Conservation (phyloP, 2,113 vertebrate species). For the Maccullochella peelii region DNA sequence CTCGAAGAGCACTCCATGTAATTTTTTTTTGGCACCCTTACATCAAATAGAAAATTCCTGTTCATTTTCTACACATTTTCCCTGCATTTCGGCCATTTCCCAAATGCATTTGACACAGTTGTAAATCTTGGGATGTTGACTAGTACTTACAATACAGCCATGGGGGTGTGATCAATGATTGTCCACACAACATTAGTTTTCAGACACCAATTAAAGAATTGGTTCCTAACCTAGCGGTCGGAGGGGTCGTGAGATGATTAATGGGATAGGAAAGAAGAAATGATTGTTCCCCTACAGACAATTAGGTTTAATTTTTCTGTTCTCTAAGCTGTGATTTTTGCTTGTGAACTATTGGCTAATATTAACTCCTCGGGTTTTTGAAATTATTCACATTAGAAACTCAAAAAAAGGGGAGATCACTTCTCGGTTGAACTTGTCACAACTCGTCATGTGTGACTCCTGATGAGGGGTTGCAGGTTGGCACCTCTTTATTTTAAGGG, state of each 20-base stretch:
- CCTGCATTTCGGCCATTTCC: too few species aligned
- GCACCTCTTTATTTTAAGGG: neutral
- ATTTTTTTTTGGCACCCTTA: neutral
- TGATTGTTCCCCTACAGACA: neutral
- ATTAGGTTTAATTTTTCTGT: too few species aligned
- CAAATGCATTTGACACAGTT: neutral
- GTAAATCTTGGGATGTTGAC: neutral
- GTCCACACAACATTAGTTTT: too few species aligned
- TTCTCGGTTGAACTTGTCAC: neutral
- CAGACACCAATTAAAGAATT: too few species aligned
- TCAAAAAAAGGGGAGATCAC: neutral
- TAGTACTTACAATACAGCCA: too few species aligned
- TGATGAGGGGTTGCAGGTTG: neutral
- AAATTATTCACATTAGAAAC: neutral
- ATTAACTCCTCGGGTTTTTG: neutral
- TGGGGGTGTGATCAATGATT: too few species aligned
- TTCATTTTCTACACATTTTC: too few species aligned
- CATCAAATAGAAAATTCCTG: neutral
- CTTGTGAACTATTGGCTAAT: neutral
- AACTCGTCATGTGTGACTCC: neutral
- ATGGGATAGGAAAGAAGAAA: neutral
- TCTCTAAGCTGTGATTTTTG: too few species aligned
- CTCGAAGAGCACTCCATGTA: neutral
- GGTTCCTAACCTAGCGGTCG: too few species aligned
- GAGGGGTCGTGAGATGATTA: neutral